Evolutionary conservation across 2,888 invertebrate genomes (phyloP), one percentile per base, ranked within the genome.

Genomic region (Rhodophaea formosa): DNA sequence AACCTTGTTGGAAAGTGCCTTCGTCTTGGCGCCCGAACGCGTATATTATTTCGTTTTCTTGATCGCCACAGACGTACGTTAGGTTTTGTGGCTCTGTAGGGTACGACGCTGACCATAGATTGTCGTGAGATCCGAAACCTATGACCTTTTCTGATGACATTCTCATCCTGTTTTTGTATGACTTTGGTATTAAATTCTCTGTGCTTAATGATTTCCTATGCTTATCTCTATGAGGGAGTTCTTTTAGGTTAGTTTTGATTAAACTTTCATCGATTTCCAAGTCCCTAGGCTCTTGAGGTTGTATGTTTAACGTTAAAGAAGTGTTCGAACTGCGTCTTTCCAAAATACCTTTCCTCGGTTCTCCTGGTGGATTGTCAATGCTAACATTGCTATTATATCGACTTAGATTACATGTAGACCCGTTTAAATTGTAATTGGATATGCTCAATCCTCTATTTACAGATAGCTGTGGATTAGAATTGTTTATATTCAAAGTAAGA

Each of bases 251-350:
- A 0, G 71, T 67, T 3, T 89, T 86, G 56, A 91, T 67, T 53
- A 88, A 57, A 0, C 70, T 77, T 56, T 90, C 91, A 39, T 91
- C 91, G 1, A 92, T 88, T 62, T 91, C 91, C 7, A 91, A 66
- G 43, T 89, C 90, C 63, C 91, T 79, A 0, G 91, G 91, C 56
- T 91, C 91, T 51, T 86, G 82, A 0, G 85, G 83, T 59, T 85
- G 86, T 43, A 91, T 86, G 59, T 91, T 91, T 0, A 97, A 92
- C 0, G 96, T 97, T 8, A 97, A 84, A 53, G 96, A 96, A 0
- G 96, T 96, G 74, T 96, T 97, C 0, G 96, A 96, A 46, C 96
- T 96, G 32, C 97, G 92, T 63, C 97, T 92, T 72, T 95, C 95
- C 52, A 95, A 78, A 53, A 95, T 90, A 12, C 95, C 95, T 71